Evolutionary conservation across 2,888 invertebrate species (phyloP).

Genomic region (Acanthopleura granulata): DNA sequence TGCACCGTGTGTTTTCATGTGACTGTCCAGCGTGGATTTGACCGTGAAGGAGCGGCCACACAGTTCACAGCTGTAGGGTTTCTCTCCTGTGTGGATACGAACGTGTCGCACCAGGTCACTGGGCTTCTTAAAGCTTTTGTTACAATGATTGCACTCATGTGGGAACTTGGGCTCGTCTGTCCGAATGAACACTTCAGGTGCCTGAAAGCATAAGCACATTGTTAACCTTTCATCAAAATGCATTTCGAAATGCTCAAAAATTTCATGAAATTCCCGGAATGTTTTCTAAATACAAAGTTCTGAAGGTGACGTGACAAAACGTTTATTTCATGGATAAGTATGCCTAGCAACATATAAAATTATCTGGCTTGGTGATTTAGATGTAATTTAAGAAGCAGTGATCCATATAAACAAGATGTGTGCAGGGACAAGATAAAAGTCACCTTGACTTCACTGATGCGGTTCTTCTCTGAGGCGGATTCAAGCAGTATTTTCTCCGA

Average conservation of each 20-base stretch:
- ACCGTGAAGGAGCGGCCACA: constrained; percentile 74
- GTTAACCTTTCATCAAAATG: neutral
- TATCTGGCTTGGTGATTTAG: too few relatives aligned
- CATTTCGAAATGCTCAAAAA: neutral
- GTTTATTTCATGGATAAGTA: too few relatives aligned
- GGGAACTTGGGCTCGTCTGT: constrained; percentile 24
- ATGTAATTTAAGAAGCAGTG: too few relatives aligned
- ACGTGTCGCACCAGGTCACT: constrained; percentile 70
- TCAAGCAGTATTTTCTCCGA: constrained; percentile 68
- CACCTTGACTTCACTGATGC: constrained; percentile 56
- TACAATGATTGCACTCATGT: constrained; percentile 67
- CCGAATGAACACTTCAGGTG: too few relatives aligned
- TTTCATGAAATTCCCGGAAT: neutral
- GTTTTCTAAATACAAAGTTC: too few relatives aligned
- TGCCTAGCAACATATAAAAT: too few relatives aligned
- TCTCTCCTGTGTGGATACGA: constrained; percentile 73
- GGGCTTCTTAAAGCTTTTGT: constrained; percentile 71
- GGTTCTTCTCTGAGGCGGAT: constrained; percentile 65
- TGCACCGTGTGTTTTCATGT: constrained; percentile 63
- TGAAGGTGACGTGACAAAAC: too few relatives aligned
- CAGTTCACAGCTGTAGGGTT: constrained; percentile 67
- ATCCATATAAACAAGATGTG: too few relatives aligned
- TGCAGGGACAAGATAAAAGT: neutral
- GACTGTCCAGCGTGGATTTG: constrained; percentile 76
- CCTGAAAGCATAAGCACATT: neutral